Evolutionary conservation across 1,140 invertebrate species (phyloP), one percentile per base, ranked within the genome.

Genomic region (Popillia japonica): DNA sequence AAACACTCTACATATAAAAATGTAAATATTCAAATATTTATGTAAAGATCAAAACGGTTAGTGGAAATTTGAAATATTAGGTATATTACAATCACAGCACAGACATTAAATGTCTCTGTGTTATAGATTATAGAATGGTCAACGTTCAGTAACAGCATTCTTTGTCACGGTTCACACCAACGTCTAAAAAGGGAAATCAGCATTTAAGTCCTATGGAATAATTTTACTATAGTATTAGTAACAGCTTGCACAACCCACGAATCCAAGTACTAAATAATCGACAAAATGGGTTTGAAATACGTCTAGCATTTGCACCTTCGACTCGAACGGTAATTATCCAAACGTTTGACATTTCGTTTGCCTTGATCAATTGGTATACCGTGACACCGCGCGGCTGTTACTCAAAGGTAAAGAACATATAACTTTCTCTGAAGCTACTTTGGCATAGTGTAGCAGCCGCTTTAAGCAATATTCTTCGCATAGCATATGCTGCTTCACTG

Each of bases 401-500:
- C 61, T 23, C 61, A 68, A 68, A 68, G 61, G 61, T 34, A 34
- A 68, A 68, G 61, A 68, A 68, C 61, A 27, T 68, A 68, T 68
- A 68, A 68, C 61, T 68, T 68, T 68, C 61, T 27, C 61, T 34
- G 61, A 68, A 68, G 61, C 22, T 68, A 22, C 48, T 55, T 17
- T 55, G 17, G n/a, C n/a, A 6, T 22, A 23, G 20, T 34, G 22
- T 14, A 8, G 17, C 61, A 22, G 27, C 27, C 11, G 61, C 61
- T 68, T 68, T 68, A 20, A 68, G 61, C 61, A 68, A 68, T 22
- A 20, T 68, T 68, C 48, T 22, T 23, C 61, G 61, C 61, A 23
- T 68, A 68, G 27, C 61, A 68, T 23, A 68, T 68, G 61, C 61
- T 68, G 61, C 22, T 68, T 34, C 61, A 7, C 61, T 14, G 22